Base-by-base conservation (phyloP, 1,140 invertebrate species). In the Aleiodes sp. region DNA sequence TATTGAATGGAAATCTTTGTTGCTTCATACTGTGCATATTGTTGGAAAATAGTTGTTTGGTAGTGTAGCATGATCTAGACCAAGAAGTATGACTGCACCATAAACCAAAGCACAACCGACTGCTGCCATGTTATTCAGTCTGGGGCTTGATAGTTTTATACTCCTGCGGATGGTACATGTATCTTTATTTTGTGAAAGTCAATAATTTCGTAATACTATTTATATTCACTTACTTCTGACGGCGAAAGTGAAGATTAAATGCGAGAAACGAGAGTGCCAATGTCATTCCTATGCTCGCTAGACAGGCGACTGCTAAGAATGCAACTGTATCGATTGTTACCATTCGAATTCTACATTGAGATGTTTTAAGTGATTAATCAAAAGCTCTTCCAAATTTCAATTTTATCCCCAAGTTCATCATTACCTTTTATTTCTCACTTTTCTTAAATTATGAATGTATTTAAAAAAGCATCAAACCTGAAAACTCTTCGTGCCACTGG, bases 71-170 rank as follows among this genome's bases (percentile, higher is more conserved):
- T 94, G 91, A 84, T 96, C 94, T 35, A 96, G 85, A n/a, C 94
- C 95, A 57, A 96, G 87, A 56, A 99, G 87, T 69, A 98, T 95
- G 31, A 99, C 96, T 56, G 96, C 96, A 10, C 93, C 89, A 85
- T 99, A 99, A 4, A 97, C 95, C 67, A 98, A 86, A 71, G 97
- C 93, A 78, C 96, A 98, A 19, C 97, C 98, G 52, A 96, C 91
- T 52, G 98, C 94, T 10, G 98, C 97, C 80, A 99, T 91, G 86
- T 98, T 99, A 88, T 98, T 99, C 71, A 99, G 88, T 78, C 96
- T 93, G 4, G 97, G 97, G 81, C 96, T 98, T 16, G 96, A 98
- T 85, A 99, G 92, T 87, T 98, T 98, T 85, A 92, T 93, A 74
- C 91, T 91, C 81, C 92, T 92, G 82, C 46, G 73, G 19, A 52